Percentiles rank a stretch among this genome's conserved stretches.
Conservation (phyloP, 2,113 vertebrate species). For the Pan troglodytes region NHGRI_mPanTro3-v2.1_pri NC_072418.2:6153001-6153500, state of each 20-base stretch:
- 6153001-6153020: rapidly evolving
- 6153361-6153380: rapidly evolving
- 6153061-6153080: neutral
- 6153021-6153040: neutral
- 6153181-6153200: neutral
- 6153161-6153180: neutral
- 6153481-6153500: rapidly evolving
- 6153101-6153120: neutral
- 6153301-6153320: neutral
- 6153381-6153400: neutral
- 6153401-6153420: neutral
- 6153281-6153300: neutral
- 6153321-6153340: rapidly evolving
- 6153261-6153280: neutral
- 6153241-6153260: neutral
- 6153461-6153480: rapidly evolving
- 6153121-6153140: no score
- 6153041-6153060: neutral
- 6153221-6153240: neutral
- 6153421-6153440: neutral
- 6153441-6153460: neutral
- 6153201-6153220: rapidly evolving
- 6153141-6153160: neutral
- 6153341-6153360: neutral
- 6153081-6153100: rapidly evolving